A percentile compares a stretch with the other conserved stretches of the same genome.
Conservation (phyloP, 2,888 invertebrate species). For the Tipula vernalis region DNA sequence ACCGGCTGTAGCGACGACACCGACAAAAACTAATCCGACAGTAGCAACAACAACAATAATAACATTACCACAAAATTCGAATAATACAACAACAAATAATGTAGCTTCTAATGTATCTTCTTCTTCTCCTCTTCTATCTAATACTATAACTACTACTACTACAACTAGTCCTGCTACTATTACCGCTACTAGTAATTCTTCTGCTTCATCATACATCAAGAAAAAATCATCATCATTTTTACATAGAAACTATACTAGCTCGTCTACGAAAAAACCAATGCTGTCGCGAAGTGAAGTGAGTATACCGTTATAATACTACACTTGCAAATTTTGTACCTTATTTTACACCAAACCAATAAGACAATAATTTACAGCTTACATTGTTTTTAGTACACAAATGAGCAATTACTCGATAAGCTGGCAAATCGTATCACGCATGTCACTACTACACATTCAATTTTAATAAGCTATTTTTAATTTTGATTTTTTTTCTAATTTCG, state of each 20-base stretch:
- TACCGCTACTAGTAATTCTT: constrained; percentile 17
- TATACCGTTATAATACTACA: constrained; percentile 28
- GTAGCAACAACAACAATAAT: constrained; percentile 11
- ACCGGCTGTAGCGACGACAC: constrained; percentile 15
- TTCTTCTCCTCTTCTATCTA: constrained; percentile 17
- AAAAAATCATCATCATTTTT: constrained; percentile 30
- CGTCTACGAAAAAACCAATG: constrained; percentile 25
- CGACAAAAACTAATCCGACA: constrained; percentile 16
- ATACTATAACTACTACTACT: constrained; percentile 17
- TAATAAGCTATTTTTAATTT: too few relatives aligned
- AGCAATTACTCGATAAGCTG: too few relatives aligned
- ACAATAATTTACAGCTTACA: neutral
- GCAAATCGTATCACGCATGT: too few relatives aligned
- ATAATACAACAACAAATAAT: neutral
- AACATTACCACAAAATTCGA: constrained; percentile 1
- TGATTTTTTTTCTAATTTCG: neutral
- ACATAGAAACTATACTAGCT: constrained; percentile 22
- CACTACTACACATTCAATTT: neutral
- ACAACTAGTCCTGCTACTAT: constrained; percentile 17
- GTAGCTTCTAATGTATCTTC: neutral
- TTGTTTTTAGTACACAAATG: neutral
- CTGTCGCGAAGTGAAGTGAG: constrained; percentile 37
- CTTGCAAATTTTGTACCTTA: too few relatives aligned
- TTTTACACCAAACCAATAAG: neutral
- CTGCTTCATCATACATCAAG: constrained; percentile 25